Base-by-base conservation (phyloP, 2,888 invertebrate genomes). In the Syritta pipiens region DNA sequence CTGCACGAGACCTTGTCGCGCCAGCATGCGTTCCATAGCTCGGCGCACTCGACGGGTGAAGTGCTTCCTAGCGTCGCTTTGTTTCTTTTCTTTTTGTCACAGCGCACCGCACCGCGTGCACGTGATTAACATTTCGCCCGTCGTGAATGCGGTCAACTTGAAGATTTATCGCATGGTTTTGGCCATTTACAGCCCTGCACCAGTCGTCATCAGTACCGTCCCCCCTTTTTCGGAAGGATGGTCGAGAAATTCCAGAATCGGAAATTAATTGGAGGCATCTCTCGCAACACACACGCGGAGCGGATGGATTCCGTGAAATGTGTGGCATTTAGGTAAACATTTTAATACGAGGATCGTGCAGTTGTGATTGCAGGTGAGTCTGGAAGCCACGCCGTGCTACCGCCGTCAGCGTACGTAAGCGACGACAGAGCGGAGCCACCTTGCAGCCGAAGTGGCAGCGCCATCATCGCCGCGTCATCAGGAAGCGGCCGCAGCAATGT, bases 341-440 rank as follows among this genome's bases (percentile, higher is more conserved):
- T 72, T 77, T 77, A 77, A 77, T 77, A 72, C 65, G 65, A 67
- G 65, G 65, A 77, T 77, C 77, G 77, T 77, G 77, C 77, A 49
- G 32, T 60, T 77, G 77, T 67, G 59, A 77, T 72, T 77, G 77
- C 76, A 22, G 71, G 28, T 12, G 37, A 30, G 1, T 9, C 1
- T 12, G 5, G 20, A 4, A 35, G 35, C 22, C 1, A n/a, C n/a
- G n/a, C n/a, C n/a, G n/a, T n/a, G 17, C 35, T 28, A 5, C 10
- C 6, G 24, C 35, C 35, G 46, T 48, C 37, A 37, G 28, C n/a
- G n/a, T n/a, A n/a, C n/a, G n/a, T n/a, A n/a, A n/a, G n/a, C n/a
- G n/a, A n/a, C n/a, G n/a, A n/a, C n/a, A n/a, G n/a, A n/a, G n/a
- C n/a, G n/a, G n/a, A n/a, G n/a, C n/a, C n/a, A n/a, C n/a, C n/a